Evolutionary conservation across 2,888 invertebrate species (phyloP).

Genomic region (Chalcis sispes): DNA sequence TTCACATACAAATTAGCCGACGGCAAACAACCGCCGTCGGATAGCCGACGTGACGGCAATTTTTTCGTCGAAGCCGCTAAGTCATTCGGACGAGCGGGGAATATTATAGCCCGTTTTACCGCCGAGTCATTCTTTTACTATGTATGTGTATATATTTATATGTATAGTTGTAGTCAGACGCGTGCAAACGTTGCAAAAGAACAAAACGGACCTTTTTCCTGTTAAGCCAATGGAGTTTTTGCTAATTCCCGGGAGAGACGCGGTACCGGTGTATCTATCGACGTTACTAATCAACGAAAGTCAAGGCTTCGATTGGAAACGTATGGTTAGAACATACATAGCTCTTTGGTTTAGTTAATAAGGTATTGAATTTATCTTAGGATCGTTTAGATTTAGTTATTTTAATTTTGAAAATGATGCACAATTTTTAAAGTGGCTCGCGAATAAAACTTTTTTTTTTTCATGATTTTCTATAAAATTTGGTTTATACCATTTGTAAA

Average conservation of each 20-base stretch:
- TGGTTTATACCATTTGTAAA: no score
- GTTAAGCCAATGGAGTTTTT: constrained; percentile 55
- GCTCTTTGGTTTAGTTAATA: constrained; percentile 8
- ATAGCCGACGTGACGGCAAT: constrained; percentile 50
- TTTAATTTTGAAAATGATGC: no score
- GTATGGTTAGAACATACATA: no score
- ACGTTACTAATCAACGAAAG: constrained; percentile 56
- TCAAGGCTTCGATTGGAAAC: constrained; percentile 49
- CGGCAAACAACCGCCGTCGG: constrained; percentile 41
- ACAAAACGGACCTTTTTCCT: constrained; percentile 49
- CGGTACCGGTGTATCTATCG: background rate
- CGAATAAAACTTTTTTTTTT: no score
- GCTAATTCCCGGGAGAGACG: constrained; percentile 51
- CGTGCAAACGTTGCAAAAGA: background rate
- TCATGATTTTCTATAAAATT: no score
- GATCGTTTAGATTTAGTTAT: constrained; percentile 2
- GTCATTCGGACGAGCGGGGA: constrained; percentile 67
- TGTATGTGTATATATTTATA: no score
- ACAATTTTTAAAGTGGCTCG: no score
- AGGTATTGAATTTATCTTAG: constrained; percentile 15
- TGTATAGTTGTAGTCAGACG: background rate
- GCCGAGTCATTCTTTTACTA: constrained; percentile 66
- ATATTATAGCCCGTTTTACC: constrained; percentile 61
- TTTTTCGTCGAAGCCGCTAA: constrained; percentile 59
- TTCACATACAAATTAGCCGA: constrained; percentile 50